Conservation (phyloP, 2,113 vertebrate genomes). For the Thunnus maccoyii region DNA sequence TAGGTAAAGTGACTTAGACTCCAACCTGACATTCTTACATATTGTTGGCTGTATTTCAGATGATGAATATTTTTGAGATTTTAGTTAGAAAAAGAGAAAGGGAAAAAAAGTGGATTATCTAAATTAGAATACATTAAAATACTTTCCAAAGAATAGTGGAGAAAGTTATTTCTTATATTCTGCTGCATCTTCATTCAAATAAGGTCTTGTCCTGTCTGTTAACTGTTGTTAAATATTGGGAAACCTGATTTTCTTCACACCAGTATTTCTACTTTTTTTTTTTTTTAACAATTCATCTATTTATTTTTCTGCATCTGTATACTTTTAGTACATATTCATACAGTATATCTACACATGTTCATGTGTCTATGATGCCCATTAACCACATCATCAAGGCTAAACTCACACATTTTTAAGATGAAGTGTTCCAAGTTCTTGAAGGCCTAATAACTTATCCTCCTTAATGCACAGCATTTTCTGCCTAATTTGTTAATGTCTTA, state of each 20-base stretch:
- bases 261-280: neutral
- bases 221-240: neutral
- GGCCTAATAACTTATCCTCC: slow-evolving; percentile 60
- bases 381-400: slow-evolving; percentile 33
- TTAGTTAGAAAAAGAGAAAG: neutral
- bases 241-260: neutral
- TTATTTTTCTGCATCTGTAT: neutral
- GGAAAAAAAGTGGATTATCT: neutral
- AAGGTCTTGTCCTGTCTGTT: too few relatives aligned
- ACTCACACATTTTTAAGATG: slow-evolving; percentile 47
- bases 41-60: neutral
- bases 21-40: neutral
- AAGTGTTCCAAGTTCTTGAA: slow-evolving; percentile 41
- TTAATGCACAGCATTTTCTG: slow-evolving; percentile 60
- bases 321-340: neutral
- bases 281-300: neutral
- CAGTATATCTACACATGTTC: neutral
- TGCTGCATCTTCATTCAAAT: too few relatives aligned
- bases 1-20: neutral
- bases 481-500: slow-evolving; percentile 73
- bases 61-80: slow-evolving; percentile 2
- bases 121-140: neutral
- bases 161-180: too few relatives aligned
- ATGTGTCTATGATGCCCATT: slow-evolving; percentile 9
- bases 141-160: neutral